These are phyloP conservation scores for Heterotis niloticus DNA, from an alignment of 2,113 vertebrate species.

Conservation along the genomic window DNA sequence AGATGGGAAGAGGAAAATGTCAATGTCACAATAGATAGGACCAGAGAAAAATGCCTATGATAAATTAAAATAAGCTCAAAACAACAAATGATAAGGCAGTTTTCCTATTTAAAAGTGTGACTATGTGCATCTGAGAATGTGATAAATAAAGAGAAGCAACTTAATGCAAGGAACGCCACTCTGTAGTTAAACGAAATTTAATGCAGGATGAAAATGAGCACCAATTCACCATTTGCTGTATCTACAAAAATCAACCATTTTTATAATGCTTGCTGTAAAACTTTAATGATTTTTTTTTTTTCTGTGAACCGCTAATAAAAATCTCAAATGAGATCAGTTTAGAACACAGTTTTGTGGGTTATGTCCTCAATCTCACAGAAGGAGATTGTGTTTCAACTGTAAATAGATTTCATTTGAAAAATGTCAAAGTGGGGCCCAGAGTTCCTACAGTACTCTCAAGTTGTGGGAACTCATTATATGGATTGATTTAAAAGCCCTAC, in stretches of 20 bases:
- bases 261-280: background rate
- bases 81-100: slow-evolving; percentile 1
- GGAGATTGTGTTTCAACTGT: slow-evolving; percentile 44
- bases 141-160: background rate
- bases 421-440: slow-evolving; percentile 46
- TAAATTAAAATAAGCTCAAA: slow-evolving; percentile 14
- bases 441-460: slow-evolving; percentile 57
- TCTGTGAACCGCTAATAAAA: background rate
- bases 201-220: background rate
- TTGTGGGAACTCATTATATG: slow-evolving; percentile 62
- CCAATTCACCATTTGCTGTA: background rate
- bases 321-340: background rate
- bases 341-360: slow-evolving; percentile 32
- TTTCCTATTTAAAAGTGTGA: slow-evolving; percentile 3
- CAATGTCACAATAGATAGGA: slow-evolving; percentile 45
- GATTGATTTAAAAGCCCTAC: slow-evolving; percentile 66
- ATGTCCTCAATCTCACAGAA: slow-evolving; percentile 39
- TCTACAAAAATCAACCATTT: background rate
- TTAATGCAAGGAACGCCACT: background rate
- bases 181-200: background rate
- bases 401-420: slow-evolving; percentile 61
- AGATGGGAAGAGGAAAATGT: slow-evolving; percentile 56
- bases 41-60: background rate
- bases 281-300: background rate
- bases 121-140: background rate